A percentile compares a stretch with the other conserved stretches of the same genome.
These are phyloP conservation scores for Phaetusa simplex DNA, from an alignment of 2,113 vertebrate genomes.

Conservation along the genomic window DNA sequence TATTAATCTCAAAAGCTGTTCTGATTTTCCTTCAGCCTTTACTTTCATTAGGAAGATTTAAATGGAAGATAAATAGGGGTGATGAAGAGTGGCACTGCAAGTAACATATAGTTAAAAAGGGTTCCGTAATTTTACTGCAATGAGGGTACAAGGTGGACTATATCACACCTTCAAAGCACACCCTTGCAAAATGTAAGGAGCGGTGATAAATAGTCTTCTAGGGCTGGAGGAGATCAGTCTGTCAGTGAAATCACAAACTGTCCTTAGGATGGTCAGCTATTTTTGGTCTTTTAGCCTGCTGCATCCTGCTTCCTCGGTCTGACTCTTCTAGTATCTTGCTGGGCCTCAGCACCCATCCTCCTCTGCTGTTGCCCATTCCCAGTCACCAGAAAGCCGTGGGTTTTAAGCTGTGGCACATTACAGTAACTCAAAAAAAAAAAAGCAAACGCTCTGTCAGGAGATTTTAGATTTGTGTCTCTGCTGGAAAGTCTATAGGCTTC, in stretches of 20 bases:
- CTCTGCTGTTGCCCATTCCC: neutral
- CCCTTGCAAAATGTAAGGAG: neutral
- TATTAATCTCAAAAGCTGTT: constrained; percentile 21
- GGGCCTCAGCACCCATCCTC: neutral
- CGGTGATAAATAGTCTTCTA: neutral
- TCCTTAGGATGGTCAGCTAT: neutral
- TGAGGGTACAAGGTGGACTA: rapidly evolving
- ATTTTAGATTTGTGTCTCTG: neutral
- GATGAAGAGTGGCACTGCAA: neutral
- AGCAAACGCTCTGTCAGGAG: neutral
- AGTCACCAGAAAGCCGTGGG: neutral
- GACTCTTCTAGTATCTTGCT: neutral
- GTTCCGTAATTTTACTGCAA: neutral
- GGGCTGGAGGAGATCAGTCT: neutral
- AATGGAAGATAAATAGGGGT: neutral
- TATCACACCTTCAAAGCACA: neutral
- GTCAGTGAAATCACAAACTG: neutral
- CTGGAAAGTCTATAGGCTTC: neutral
- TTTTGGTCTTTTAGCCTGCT: neutral
- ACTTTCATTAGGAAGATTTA: constrained; percentile 21
- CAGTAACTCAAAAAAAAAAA: neutral
- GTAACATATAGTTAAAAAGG: neutral
- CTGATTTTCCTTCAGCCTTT: neutral
- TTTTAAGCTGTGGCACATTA: neutral
- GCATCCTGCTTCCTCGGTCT: neutral